A percentile compares a stretch with the other conserved stretches of the same genome.
Evolutionary conservation across 1,140 invertebrate species (phyloP).

Genomic region (Ceratitis capitata): DNA sequence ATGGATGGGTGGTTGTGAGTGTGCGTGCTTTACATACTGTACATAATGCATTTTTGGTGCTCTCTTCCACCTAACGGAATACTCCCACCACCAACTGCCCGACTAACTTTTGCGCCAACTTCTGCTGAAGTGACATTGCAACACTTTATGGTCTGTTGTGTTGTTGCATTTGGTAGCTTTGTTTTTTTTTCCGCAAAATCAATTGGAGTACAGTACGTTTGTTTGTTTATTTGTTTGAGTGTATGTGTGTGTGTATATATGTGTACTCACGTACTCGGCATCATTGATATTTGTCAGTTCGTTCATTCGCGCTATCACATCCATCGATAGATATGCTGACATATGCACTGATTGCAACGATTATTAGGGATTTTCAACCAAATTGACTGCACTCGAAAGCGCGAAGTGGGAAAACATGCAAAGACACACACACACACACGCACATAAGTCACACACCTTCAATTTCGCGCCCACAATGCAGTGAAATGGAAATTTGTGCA

Average conservation of each 20-base stretch:
- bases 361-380: conserved; percentile 23
- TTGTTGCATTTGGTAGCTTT: neutral
- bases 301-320: neutral
- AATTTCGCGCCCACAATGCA: neutral
- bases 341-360: conserved; percentile 10
- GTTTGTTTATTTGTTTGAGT: neutral
- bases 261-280: no score
- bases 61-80: neutral
- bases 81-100: neutral
- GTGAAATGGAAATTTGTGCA: neutral
- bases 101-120: neutral
- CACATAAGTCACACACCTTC: neutral
- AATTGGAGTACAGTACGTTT: neutral
- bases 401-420: neutral
- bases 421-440: neutral
- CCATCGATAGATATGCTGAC: neutral
- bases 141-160: neutral
- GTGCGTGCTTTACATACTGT: no score
- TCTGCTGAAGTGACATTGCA: no score
- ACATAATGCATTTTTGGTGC: neutral
- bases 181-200: neutral
- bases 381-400: conserved; percentile 7
- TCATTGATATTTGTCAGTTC: neutral
- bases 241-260: neutral
- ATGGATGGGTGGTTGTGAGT: neutral